Conservation (phyloP, 2,113 vertebrate genomes). For the Atrichornis clamosus region DNA sequence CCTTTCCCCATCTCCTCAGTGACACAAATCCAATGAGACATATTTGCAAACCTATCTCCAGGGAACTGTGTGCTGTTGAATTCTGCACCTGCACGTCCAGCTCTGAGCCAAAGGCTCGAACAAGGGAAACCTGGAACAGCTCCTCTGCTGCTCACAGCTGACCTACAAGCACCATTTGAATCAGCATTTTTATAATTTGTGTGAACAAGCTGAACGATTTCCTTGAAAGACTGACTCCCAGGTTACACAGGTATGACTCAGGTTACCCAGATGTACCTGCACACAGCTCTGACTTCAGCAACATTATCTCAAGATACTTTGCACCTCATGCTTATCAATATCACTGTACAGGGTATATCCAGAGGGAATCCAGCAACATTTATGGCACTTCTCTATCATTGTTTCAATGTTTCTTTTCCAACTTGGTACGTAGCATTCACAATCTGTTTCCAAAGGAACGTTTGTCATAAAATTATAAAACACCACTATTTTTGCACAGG, state of each 20-base stretch:
- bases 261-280: background rate
- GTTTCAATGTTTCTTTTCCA: background rate
- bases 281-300: background rate
- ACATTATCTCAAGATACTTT: background rate
- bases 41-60: background rate
- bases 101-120: background rate
- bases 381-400: background rate
- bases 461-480: background rate
- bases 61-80: background rate
- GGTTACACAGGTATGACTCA: background rate
- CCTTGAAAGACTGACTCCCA: background rate
- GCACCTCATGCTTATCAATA: background rate
- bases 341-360: background rate
- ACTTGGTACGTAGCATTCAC: background rate
- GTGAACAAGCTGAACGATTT: background rate
- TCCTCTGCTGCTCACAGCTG: background rate
- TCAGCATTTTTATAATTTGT: background rate
- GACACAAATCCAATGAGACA: background rate
- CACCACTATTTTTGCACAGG: background rate
- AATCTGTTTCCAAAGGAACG: background rate
- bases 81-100: background rate
- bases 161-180: background rate
- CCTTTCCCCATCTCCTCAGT: background rate
- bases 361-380: background rate
- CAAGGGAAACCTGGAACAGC: background rate